Percentiles rank a stretch among this genome's conserved stretches.
These are phyloP conservation scores for Circaetus cinerascens DNA, from an alignment of 2,113 vertebrate genomes.

Conservation along the genomic window DNA sequence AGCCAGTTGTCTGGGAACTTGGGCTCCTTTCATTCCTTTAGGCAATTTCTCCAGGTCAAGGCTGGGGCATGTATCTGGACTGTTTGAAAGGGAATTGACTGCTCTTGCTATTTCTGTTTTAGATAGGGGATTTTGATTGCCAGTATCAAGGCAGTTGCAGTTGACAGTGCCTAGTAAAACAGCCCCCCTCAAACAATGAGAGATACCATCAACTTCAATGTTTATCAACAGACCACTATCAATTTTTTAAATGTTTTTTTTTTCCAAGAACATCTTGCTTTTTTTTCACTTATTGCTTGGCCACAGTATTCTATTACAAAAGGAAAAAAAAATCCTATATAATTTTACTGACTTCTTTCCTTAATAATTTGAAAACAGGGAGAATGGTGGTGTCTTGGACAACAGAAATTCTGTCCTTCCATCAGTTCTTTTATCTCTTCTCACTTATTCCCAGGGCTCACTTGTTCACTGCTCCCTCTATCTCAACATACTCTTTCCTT, in stretches of 20 bases:
- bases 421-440: not conserved
- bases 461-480: not conserved
- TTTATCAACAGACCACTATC: not conserved
- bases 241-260: not conserved
- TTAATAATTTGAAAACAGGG: not conserved
- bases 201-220: not conserved
- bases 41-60: not conserved
- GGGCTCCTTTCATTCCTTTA: not conserved
- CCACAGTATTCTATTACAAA: not conserved
- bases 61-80: not conserved
- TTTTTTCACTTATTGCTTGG: not conserved
- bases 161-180: not conserved
- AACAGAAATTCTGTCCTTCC: not conserved
- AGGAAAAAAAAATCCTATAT: not conserved
- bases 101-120: not conserved
- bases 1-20: not conserved
- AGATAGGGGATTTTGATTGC: not conserved
- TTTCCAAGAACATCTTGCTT: not conserved
- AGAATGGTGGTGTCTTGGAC: not conserved
- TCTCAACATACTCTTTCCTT: not conserved
- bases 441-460: not conserved
- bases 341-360: not conserved
- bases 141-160: not conserved
- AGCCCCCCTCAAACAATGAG: not conserved
- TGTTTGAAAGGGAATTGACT: not conserved